Percentiles rank a stretch among this genome's conserved stretches.
phyloP scores from a whole-genome alignment of 2,113 vertebrate genomes.

The Cyrtonyx montezumae region DNA sequence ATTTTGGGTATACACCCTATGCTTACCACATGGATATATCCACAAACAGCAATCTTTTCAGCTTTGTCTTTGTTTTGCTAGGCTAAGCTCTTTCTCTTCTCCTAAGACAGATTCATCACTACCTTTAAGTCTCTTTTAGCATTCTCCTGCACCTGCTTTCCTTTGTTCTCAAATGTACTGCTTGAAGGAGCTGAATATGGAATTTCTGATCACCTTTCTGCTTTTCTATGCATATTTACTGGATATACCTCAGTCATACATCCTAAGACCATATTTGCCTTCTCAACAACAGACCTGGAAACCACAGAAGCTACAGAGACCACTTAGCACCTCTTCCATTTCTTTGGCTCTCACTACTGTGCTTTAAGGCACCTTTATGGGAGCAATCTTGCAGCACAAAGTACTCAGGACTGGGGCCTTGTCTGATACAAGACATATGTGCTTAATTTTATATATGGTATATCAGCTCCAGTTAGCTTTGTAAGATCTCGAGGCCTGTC shows the following conservation, averaged over 20 bases:
- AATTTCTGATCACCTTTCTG: neutral
- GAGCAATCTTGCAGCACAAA: neutral
- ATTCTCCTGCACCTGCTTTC: neutral
- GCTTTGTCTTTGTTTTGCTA: neutral
- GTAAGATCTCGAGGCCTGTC: conserved; percentile 58
- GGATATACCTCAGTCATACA: neutral
- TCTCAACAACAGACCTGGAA: neutral
- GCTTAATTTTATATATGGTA: conserved; percentile 28
- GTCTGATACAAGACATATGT: conserved; percentile 6
- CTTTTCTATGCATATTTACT: neutral
- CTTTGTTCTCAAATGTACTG: neutral
- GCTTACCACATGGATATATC: neutral
- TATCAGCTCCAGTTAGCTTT: conserved; percentile 38
- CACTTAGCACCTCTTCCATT: neutral
- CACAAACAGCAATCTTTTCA: neutral
- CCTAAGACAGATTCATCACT: neutral
- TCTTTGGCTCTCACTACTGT: neutral
- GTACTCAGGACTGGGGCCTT: neutral
- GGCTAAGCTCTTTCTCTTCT: neutral
- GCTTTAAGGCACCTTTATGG: neutral
- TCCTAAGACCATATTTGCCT: neutral
- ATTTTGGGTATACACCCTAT: neutral
- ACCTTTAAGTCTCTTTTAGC: neutral
- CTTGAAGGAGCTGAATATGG: neutral
- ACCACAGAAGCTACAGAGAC: neutral